Base-by-base conservation (phyloP, 2,888 invertebrate species). In the Congeria kusceri region DNA sequence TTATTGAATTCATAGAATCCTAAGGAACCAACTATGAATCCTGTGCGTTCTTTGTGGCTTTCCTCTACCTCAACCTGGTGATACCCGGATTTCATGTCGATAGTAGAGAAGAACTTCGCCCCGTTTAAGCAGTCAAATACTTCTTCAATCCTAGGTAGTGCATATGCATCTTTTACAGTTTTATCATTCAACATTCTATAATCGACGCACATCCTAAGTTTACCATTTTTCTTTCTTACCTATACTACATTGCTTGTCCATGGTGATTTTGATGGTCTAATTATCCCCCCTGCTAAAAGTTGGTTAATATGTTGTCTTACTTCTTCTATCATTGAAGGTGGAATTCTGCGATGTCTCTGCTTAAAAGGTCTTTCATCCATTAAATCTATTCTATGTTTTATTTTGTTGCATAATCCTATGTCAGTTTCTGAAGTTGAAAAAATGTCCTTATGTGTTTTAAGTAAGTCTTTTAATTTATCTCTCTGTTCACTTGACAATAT, bases 211-310 rank as follows among this genome's bases (percentile, higher is more conserved):
- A 53, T 20, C 20, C 3, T 23, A 9, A 25, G 53, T 25, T 53
- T n/a, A 25, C 20, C 20, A 11, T 4, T 11, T 25, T 53, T 53
- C 53, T 53, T 53, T 53, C 53, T 4, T 1, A 53, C 53, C 11
- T 23, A 25, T n/a, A 53, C 53, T 11, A 53, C 53, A 25, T 53
- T 53, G 5, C 23, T 23, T 4, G 53, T 53, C 23, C 53, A 23
- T n/a, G 53, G 53, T 53, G 53, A 53, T n/a, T n/a, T 53, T n/a
- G 53, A 53, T 53, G 53, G 53, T 4, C 53, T 1, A 53, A 53
- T 53, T 4, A 53, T 53, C 2, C 53, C 53, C 4, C 53, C 20
- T 4, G 7, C 53, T 53, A 11, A 25, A 3, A 53, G 20, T 20
- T 53, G 53, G 2, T 53, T 9, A 23, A 53, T 53, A 18, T 53